A percentile compares a stretch with the other conserved stretches of the same genome.
Evolutionary conservation across 2,797 vertebrate species (phyloP).

Genomic region (Ispidina lecontei): DNA sequence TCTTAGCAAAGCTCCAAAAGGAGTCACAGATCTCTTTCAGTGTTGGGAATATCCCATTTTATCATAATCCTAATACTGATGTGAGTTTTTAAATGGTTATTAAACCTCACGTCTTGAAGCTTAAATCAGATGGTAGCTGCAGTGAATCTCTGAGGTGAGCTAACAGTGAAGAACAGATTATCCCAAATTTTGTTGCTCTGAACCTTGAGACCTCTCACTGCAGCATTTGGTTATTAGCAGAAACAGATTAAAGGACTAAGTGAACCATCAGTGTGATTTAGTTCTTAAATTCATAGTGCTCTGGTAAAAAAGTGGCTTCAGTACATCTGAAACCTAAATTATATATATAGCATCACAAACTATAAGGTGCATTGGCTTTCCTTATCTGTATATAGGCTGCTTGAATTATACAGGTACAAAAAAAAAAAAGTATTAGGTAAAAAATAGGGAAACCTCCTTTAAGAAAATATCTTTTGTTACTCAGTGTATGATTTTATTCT

Average conservation of each 20-base stretch:
- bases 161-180: background rate
- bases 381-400: background rate
- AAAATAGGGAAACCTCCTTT: background rate
- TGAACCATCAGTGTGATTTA: background rate
- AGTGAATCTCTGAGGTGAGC: background rate
- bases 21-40: background rate
- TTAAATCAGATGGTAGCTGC: background rate
- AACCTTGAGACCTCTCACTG: background rate
- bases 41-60: background rate
- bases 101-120: background rate
- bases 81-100: background rate
- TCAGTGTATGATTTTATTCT: background rate
- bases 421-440: background rate
- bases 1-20: background rate
- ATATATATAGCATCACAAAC: background rate
- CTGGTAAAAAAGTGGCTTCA: background rate
- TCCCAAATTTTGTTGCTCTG: background rate
- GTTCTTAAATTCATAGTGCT: background rate
- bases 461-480: accelerated
- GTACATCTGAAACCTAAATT: background rate
- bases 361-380: background rate
- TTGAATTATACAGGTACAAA: background rate
- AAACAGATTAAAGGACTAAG: background rate
- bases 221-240: background rate
- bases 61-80: background rate